Percentiles rank a stretch among this genome's conserved stretches.
Evolutionary conservation across 2,888 invertebrate species (phyloP).

Genomic region (Eudiplozoon nipponicum): DNA sequence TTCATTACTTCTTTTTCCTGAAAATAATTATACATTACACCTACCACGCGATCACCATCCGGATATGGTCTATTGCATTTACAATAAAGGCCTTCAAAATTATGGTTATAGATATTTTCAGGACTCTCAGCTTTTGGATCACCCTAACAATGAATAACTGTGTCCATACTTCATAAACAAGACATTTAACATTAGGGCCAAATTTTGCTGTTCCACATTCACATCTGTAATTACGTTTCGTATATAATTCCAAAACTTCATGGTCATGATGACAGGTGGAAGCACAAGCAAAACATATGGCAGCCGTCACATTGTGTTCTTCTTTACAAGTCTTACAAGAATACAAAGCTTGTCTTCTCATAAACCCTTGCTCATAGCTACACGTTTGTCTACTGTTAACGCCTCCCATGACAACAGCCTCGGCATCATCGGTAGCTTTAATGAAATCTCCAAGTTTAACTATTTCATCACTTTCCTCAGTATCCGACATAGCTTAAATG

Average conservation of each 20-base stretch:
- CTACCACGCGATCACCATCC: conserved; percentile 43
- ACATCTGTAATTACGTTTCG: conserved; percentile 63
- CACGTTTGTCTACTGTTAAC: too few relatives aligned
- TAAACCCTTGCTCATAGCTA: conserved; percentile 11
- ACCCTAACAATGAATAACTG: conserved; percentile 19
- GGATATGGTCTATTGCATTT: conserved; percentile 65
- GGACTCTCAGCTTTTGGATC: conserved; percentile 37
- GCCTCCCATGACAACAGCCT: too few relatives aligned
- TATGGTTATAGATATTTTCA: conserved; percentile 50
- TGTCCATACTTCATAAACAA: conserved; percentile 34
- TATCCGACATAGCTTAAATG: too few relatives aligned
- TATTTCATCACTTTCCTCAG: too few relatives aligned
- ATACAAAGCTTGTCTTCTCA: conserved; percentile 9
- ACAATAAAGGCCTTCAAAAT: conserved; percentile 67
- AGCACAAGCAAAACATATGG: conserved; percentile 67
- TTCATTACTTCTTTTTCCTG: conserved; percentile 81
- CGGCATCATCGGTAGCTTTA: too few relatives aligned
- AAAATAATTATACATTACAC: too few relatives aligned
- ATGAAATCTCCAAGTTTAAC: too few relatives aligned
- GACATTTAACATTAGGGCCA: conserved; percentile 21
- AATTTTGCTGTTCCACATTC: conserved; percentile 49
- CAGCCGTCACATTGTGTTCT: conserved; percentile 31
- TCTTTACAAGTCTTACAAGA: conserved; percentile 9
- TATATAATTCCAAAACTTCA: conserved; percentile 68
- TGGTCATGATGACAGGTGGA: conserved; percentile 76